Base-by-base conservation (phyloP, 2,888 invertebrate species). In the Parthenolecanium corni region DNA sequence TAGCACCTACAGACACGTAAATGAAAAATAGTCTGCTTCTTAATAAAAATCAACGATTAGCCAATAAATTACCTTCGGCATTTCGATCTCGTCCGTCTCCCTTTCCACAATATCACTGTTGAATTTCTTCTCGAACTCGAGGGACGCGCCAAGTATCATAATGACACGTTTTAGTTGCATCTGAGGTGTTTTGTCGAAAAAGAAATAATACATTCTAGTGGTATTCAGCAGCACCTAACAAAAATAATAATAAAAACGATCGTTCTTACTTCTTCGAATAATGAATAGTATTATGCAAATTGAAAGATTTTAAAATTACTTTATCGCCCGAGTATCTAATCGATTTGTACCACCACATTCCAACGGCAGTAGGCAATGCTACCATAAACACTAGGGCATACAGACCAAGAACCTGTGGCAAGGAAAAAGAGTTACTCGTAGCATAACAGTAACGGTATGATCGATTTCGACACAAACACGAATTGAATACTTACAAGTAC, bases 341-440 rank as follows among this genome's bases (percentile, higher is more conserved):
- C 65, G 95, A 95, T 65, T 90, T 83, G 75, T 97, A 96, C 98
- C 98, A 98, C 98, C 98, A 98, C 69, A 89, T 89, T 52, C 97
- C 97, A 66, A 92, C 89, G 66, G 84, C 85, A 62, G 86, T 87
- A 23, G 91, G 91, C 73, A 98, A 76, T 46, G 95, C 91, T 64
- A 98, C 86, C 96, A 99, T 98, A 74, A 99, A 98, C 1, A 98
- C 89, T 56, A 97, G 78, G 3, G 89, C 95, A 76, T 96, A 96
- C 1, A 94, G 79, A 3, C 94, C 94, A 53, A 96, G 79, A 5
- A 95, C 76, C 71, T 73, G 63, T 24, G 69, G 68, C n/a, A 71
- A 71, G 72, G 70, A 56, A 64, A 18, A 52, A 61, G 40, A 62
- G 47, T 3, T 12, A 24, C 14, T 44, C 40, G 25, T 6, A 18